Percentiles rank a stretch among this genome's conserved stretches.
These are phyloP conservation scores for Sylvilagus bachmani DNA, from an alignment of 2,113 vertebrate species.

Conservation along the genomic window DNA sequence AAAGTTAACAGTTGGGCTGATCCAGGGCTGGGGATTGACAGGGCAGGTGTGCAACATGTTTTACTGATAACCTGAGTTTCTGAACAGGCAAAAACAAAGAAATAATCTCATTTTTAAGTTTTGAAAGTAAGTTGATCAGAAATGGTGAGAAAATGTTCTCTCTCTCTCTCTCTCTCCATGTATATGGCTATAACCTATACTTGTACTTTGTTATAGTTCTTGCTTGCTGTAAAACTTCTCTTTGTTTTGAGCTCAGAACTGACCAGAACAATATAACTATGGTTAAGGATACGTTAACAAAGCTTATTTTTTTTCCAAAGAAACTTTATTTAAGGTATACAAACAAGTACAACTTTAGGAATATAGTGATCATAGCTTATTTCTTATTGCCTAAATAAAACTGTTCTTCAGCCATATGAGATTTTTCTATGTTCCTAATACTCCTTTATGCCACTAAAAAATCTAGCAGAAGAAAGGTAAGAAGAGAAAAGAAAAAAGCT, in stretches of 20 bases:
- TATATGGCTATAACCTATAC: not conserved
- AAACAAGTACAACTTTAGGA: too few species aligned
- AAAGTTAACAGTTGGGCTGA: not conserved
- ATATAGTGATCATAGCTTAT: not conserved
- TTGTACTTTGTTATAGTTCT: not conserved
- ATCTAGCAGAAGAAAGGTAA: constrained; percentile 63
- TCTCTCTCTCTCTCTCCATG: too few species aligned
- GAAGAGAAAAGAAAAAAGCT: constrained; percentile 7
- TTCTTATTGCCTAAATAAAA: not conserved
- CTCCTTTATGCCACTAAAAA: not conserved
- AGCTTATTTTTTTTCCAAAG: not conserved
- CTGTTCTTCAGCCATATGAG: not conserved
- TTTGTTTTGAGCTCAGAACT: constrained; percentile 15
- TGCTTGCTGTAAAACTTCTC: not conserved
- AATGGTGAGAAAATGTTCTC: not conserved
- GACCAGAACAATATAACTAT: not conserved
- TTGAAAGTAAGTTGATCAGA: not conserved
- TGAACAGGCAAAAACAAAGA: not conserved
- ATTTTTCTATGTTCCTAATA: not conserved
- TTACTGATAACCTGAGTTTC: not conserved
- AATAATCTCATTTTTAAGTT: not conserved
- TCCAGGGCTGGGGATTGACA: not conserved
- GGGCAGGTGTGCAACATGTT: not conserved
- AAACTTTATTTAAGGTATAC: too few species aligned
- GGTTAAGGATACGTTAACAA: not conserved